Evolutionary conservation across 2,888 invertebrate genomes (phyloP).

Genomic region (Neoascia interrupta): DNA sequence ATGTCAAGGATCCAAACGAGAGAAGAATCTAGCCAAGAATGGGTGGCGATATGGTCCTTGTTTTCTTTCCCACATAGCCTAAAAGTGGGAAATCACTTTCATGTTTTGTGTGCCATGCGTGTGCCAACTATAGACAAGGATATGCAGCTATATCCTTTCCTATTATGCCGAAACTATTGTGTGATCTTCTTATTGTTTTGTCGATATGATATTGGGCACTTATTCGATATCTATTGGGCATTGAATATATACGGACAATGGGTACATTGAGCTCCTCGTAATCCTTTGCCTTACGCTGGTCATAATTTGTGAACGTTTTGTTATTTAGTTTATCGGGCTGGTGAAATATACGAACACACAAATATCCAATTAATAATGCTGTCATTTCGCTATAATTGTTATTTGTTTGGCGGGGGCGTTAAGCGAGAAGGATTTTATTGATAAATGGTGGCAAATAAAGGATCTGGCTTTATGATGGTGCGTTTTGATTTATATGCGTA

Average conservation of each 20-base stretch:
- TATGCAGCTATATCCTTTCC: slow-evolving; percentile 6
- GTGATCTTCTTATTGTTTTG: slow-evolving; percentile 48
- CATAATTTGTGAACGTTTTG: slow-evolving; percentile 51
- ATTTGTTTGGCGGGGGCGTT: slow-evolving; percentile 57
- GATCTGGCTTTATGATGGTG: slow-evolving; percentile 26
- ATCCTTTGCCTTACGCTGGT: slow-evolving; percentile 63
- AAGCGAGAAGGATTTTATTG: slow-evolving; percentile 35
- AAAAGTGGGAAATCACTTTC: slow-evolving; percentile 64
- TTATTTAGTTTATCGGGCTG: slow-evolving; percentile 46
- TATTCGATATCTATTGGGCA: slow-evolving; percentile 40
- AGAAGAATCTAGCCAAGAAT: slow-evolving; percentile 40
- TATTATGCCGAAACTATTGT: slow-evolving; percentile 61
- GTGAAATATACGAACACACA: neutral
- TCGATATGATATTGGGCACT: slow-evolving; percentile 39
- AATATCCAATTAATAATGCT: slow-evolving; percentile 60
- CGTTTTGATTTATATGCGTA: slow-evolving; percentile 28
- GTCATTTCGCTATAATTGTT: slow-evolving; percentile 63
- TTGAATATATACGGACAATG: slow-evolving; percentile 47
- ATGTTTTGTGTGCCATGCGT: slow-evolving; percentile 4
- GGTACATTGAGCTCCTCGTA: slow-evolving; percentile 26
- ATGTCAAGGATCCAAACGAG: slow-evolving; percentile 18
- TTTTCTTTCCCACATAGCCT: slow-evolving; percentile 38
- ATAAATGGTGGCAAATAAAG: slow-evolving; percentile 47
- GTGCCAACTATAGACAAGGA: slow-evolving; percentile 27
- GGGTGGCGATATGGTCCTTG: slow-evolving; percentile 1